These are phyloP conservation scores for Lacanobia oleracea DNA, from an alignment of 2,888 invertebrate species.

Conservation along the genomic window DNA sequence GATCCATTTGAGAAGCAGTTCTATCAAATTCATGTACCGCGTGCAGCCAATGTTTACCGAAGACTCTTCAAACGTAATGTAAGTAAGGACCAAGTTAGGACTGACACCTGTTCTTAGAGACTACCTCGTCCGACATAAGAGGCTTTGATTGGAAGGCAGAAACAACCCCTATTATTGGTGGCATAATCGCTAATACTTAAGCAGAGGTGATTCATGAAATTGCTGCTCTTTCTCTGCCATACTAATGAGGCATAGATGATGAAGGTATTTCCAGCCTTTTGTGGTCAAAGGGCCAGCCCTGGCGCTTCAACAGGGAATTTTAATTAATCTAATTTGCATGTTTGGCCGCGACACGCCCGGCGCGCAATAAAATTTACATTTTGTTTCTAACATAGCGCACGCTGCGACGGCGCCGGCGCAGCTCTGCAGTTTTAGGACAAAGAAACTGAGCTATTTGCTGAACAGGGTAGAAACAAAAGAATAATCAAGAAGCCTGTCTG, in stretches of 20 bases:
- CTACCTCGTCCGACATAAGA: too few relatives aligned
- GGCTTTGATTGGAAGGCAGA: not conserved
- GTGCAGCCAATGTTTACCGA: not conserved
- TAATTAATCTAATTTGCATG: conserved; percentile 76
- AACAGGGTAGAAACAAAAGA: not conserved
- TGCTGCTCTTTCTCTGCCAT: too few relatives aligned
- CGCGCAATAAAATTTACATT: conserved; percentile 69
- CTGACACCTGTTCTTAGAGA: not conserved
- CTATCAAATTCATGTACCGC: not conserved
- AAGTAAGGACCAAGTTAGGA: not conserved
- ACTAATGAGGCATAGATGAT: not conserved
- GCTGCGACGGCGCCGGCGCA: conserved; percentile 42
- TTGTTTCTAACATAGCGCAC: conserved; percentile 50
- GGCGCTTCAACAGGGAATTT: conserved; percentile 64
- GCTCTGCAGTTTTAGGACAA: conserved; percentile 40
- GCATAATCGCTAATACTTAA: not conserved
- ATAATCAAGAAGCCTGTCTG: too few relatives aligned
- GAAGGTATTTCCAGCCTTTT: not conserved
- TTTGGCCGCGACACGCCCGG: conserved; percentile 64
- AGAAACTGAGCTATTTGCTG: conserved; percentile 12
- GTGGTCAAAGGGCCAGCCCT: conserved; percentile 51
- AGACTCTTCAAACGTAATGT: not conserved
- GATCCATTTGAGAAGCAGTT: not conserved
- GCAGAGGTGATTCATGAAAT: not conserved
- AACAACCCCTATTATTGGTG: not conserved